These are phyloP conservation scores for Pyralis farinalis DNA, from an alignment of 2,888 invertebrate species.

Conservation along the genomic window DNA sequence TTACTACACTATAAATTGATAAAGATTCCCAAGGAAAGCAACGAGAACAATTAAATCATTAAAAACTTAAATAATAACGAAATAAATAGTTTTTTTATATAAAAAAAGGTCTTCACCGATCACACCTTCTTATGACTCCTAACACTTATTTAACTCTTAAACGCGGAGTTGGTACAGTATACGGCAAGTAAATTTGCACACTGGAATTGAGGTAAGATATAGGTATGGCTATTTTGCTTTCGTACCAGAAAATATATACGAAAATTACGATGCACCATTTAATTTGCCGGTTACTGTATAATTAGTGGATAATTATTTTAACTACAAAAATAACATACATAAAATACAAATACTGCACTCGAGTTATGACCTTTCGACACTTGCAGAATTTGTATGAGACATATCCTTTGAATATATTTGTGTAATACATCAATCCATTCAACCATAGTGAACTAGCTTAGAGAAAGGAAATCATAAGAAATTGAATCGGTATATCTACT, in stretches of 20 bases:
- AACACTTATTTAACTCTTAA: constrained; percentile 2
- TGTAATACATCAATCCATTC: constrained; percentile 6
- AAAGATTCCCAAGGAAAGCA: constrained; percentile 77
- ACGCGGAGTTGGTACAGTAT: not conserved
- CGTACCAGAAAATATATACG: no score
- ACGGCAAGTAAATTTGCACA: no score
- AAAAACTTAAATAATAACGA: constrained; percentile 78
- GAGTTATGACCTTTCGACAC: not conserved
- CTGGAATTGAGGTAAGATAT: not conserved
- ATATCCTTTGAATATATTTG: constrained; percentile 6
- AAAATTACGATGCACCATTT: no score
- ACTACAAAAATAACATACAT: constrained; percentile 8
- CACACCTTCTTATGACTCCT: constrained; percentile 38
- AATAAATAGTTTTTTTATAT: constrained; percentile 69
- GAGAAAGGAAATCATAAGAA: constrained; percentile 39
- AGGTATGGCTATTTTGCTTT: no score
- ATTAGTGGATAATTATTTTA: no score
- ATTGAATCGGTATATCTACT: constrained; percentile 42
- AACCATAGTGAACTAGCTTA: not conserved
- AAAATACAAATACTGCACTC: constrained; percentile 5
- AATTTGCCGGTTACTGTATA: no score
- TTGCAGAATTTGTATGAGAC: constrained; percentile 9
- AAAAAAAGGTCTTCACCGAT: constrained; percentile 38
- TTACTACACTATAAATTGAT: constrained; percentile 66
- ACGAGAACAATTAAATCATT: constrained; percentile 78